Evolutionary conservation across 2,888 invertebrate genomes (phyloP), one percentile per base, ranked within the genome.

Genomic region (Adela reaumurella): DNA sequence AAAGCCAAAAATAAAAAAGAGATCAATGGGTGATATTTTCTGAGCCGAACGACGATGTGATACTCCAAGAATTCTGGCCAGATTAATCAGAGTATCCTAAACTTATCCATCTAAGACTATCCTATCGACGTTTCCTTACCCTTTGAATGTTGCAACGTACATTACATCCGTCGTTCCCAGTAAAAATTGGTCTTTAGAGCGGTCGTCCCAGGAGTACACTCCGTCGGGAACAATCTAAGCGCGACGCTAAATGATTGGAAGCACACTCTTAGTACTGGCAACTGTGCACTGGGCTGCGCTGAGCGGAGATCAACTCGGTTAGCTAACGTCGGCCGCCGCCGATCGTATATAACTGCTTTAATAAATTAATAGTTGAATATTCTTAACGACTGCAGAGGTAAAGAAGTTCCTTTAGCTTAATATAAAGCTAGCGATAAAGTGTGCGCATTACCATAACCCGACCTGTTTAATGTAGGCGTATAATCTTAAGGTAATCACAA

Each of bases 351-450:
- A 35, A 35, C 14, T 35, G 6, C 6, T 35, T 35, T 35, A 35
- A 35, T 35, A 35, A 35, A 35, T 35, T 35, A 35, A 35, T 35
- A 35, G n/a, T 35, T 35, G 3, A 24, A 35, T 14, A 45, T 43
- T 29, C 49, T 47, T 49, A 50, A 52, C 46, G 47, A 45, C 49
- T 45, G 78, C 78, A 74, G 77, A 78, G 78, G 77, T 77, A 74
- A 76, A 76, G 74, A 73, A 78, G 78, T 77, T 76, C 35, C 74
- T 69, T 73, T 71, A 43, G 42, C 11, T 35, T 35, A 14, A 76
- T 74, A 78, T 77, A 77, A 78, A n/a, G n/a, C 77, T 78, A 77
- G 78, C 77, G 76, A 74, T 74, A 67, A 69, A 76, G 74, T 74
- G 74, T 76, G 76, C 73, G 76, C 76, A 76, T 63, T 70, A 67